Percentiles rank a stretch among this genome's conserved stretches.
Evolutionary conservation across 2,888 invertebrate genomes (phyloP).

Genomic region (Cheilosia grossa): DNA sequence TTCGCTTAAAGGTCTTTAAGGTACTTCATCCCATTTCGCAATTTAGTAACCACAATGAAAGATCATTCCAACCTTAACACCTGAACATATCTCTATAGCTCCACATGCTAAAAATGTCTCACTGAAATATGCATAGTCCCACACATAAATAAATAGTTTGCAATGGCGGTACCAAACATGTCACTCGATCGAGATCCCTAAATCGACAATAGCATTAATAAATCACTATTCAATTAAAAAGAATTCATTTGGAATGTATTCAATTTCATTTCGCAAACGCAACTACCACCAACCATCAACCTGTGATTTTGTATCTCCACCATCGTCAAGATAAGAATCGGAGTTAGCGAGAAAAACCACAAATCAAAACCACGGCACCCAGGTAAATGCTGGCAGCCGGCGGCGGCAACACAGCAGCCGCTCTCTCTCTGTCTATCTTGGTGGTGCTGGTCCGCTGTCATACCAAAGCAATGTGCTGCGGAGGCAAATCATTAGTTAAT

Average conservation of each 20-base stretch:
- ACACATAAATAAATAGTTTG: background rate
- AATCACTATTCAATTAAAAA: constrained; percentile 14
- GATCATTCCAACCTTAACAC: background rate
- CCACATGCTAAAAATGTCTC: background rate
- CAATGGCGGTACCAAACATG: constrained; percentile 21
- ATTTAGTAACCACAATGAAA: background rate
- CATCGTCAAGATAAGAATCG: constrained; percentile 65
- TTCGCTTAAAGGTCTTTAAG: background rate
- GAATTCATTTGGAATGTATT: constrained; percentile 24
- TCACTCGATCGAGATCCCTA: background rate
- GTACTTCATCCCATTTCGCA: background rate
- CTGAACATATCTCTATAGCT: background rate
- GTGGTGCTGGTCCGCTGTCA: constrained; percentile 14
- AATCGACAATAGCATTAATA: constrained; percentile 2
- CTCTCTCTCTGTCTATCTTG: background rate
- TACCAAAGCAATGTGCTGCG: constrained; percentile 41
- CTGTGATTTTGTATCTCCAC: constrained; percentile 60
- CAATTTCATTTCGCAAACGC: constrained; percentile 5
- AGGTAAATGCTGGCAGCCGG: constrained; percentile 1
- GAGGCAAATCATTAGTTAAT: constrained; percentile 80
- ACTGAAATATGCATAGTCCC: background rate
- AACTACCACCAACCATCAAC: background rate
- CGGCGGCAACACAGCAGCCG: constrained; percentile 25
- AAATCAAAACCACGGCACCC: constrained; percentile 62
- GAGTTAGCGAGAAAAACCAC: constrained; percentile 63